Percentiles rank a stretch among this genome's conserved stretches.
phyloP scores from a whole-genome alignment of 2,888 invertebrate genomes.

The Neria commutata region DNA sequence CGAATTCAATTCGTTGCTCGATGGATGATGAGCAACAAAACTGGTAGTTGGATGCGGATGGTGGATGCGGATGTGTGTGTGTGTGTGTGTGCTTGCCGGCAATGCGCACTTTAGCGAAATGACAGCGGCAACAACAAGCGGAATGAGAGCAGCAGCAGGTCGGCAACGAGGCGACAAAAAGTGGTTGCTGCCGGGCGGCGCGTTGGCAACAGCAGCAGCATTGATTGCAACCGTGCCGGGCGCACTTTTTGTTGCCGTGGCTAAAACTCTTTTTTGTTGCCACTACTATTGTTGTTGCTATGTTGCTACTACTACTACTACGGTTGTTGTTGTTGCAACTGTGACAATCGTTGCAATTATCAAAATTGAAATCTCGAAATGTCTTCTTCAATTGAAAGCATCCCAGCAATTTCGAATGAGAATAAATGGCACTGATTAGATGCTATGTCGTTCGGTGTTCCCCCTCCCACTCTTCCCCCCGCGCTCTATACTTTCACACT shows the following conservation, averaged over 20 bases:
- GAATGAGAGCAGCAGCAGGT: no score
- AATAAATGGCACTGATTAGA: background rate
- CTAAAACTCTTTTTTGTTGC: background rate
- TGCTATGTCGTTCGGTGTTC: background rate
- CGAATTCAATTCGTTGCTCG: constrained; percentile 24
- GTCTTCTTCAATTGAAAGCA: background rate
- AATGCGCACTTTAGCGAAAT: background rate
- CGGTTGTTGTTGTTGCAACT: constrained; percentile 11
- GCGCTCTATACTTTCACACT: background rate
- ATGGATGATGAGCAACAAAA: constrained; percentile 14
- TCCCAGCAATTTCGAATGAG: background rate
- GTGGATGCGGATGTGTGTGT: background rate
- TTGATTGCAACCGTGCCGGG: background rate
- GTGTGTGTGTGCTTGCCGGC: background rate
- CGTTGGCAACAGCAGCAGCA: no score
- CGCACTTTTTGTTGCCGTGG: background rate
- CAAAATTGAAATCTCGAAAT: constrained; percentile 32
- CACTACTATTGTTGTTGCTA: constrained; percentile 1
- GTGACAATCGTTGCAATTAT: constrained; percentile 31
- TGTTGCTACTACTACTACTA: constrained; percentile 1
- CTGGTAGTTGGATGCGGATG: background rate
- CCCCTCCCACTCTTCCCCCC: background rate
- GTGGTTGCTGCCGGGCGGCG: no score
- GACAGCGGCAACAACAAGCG: no score
- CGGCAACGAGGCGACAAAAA: no score